A percentile compares a stretch with the other conserved stretches of the same genome.
phyloP scores from a whole-genome alignment of 2,797 vertebrate species.

The Pipistrellus nathusii region DNA sequence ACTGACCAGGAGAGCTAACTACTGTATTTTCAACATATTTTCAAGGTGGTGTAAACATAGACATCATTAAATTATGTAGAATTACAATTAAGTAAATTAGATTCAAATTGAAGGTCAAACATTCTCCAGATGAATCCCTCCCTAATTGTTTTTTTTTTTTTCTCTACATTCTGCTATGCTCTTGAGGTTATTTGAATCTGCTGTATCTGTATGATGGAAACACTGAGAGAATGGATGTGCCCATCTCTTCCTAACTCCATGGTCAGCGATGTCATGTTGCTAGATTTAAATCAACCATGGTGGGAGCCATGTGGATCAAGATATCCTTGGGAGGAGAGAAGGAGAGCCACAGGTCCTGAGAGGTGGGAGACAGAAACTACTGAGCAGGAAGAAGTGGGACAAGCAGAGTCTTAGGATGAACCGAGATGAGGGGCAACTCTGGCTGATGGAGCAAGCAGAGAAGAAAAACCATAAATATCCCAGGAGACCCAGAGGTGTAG shows the following conservation, averaged over 20 bases:
- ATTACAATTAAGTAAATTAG: background rate
- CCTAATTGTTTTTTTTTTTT: background rate
- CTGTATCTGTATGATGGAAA: background rate
- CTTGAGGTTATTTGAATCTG: background rate
- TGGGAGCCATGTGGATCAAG: background rate
- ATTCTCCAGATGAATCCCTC: background rate
- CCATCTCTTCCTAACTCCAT: background rate
- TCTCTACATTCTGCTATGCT: background rate
- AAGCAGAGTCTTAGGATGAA: background rate
- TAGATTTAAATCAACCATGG: background rate
- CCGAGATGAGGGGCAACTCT: background rate
- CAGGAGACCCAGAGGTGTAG: background rate
- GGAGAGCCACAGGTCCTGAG: background rate
- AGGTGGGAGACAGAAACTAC: background rate
- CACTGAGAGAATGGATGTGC: background rate
- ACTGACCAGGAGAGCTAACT: background rate
- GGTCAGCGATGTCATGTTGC: background rate
- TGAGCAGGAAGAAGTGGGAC: background rate
- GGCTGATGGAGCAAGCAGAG: background rate
- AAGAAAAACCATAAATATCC: background rate
- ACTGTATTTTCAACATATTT: background rate
- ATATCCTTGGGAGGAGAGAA: background rate
- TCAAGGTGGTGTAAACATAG: background rate
- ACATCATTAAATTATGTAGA: background rate
- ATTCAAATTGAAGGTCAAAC: background rate